Percentiles rank a stretch among this genome's conserved stretches.
Evolutionary conservation across 1,140 invertebrate genomes (phyloP).

Genomic region (Chrysopa pallens): DNA sequence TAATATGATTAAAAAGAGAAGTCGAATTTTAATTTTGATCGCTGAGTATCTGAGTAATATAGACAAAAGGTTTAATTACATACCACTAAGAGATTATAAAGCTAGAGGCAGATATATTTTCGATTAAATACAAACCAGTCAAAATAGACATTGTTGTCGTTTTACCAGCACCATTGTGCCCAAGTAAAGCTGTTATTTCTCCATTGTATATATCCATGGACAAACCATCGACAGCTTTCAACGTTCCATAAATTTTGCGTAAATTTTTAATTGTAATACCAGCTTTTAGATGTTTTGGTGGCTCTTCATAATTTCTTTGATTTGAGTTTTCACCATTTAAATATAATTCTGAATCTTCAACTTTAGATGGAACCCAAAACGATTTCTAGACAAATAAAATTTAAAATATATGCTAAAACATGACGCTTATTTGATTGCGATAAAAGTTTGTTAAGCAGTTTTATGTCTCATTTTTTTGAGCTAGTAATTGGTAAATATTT

Average conservation of each 20-base stretch:
- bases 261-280: slow-evolving; percentile 20
- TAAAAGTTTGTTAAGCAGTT: no score
- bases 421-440: no score
- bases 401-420: not conserved
- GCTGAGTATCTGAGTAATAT: no score
- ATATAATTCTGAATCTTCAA: not conserved
- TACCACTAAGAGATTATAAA: not conserved
- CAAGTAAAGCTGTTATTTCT: slow-evolving; percentile 56
- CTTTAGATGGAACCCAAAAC: not conserved
- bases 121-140: slow-evolving; percentile 33
- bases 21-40: no score
- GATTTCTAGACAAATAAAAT: not conserved
- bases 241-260: slow-evolving; percentile 26
- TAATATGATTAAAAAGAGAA: no score
- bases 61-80: no score
- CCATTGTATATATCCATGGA: slow-evolving; percentile 50
- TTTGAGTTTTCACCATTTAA: not conserved
- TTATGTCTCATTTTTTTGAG: not conserved
- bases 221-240: slow-evolving; percentile 46
- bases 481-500: not conserved
- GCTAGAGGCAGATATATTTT: not conserved
- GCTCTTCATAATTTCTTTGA: slow-evolving; percentile 3
- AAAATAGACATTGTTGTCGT: slow-evolving; percentile 46
- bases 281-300: not conserved
- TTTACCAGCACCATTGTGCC: slow-evolving; percentile 38